phyloP scores from a whole-genome alignment of 2,888 invertebrate species.

The Eupithecia centaureata region DNA sequence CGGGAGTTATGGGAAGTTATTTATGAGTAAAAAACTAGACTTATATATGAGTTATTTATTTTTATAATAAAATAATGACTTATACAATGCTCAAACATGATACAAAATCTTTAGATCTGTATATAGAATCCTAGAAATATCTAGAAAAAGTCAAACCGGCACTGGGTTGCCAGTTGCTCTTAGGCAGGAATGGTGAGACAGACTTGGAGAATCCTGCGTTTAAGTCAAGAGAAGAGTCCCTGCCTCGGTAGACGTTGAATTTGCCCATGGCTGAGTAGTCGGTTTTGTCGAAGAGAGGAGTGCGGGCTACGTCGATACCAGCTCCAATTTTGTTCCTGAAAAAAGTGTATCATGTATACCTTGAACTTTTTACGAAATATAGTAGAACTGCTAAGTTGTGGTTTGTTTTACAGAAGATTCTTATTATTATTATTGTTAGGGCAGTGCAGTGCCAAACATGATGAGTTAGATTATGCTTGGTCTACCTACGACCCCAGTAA shows the following conservation, averaged over 20 bases:
- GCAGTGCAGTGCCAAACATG: no score
- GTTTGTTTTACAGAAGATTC: no score
- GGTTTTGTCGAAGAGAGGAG: slow-evolving; percentile 53
- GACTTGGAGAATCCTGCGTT: slow-evolving; percentile 57
- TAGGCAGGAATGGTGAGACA: slow-evolving; percentile 51
- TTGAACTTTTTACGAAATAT: no score
- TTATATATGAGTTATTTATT: background rate
- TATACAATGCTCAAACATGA: no score
- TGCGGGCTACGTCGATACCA: slow-evolving; percentile 50
- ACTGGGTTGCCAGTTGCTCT: slow-evolving; percentile 53
- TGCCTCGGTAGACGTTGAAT: slow-evolving; percentile 52
- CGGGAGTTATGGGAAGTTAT: background rate
- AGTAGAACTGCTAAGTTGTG: no score
- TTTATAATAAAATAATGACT: background rate
- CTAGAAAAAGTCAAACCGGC: slow-evolving; percentile 50
- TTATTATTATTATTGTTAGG: no score
- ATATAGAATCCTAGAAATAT: slow-evolving; percentile 43
- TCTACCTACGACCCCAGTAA: no score
- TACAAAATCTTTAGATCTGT: no score
- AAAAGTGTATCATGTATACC: no score
- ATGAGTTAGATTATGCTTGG: no score
- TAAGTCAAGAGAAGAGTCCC: slow-evolving; percentile 54
- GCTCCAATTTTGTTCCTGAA: slow-evolving; percentile 55
- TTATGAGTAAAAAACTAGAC: background rate
- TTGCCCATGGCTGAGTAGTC: slow-evolving; percentile 58